Evolutionary conservation across 2,113 vertebrate species (phyloP), one percentile per base, ranked within the genome.

Genomic region (Atlantisia rogersi): DNA sequence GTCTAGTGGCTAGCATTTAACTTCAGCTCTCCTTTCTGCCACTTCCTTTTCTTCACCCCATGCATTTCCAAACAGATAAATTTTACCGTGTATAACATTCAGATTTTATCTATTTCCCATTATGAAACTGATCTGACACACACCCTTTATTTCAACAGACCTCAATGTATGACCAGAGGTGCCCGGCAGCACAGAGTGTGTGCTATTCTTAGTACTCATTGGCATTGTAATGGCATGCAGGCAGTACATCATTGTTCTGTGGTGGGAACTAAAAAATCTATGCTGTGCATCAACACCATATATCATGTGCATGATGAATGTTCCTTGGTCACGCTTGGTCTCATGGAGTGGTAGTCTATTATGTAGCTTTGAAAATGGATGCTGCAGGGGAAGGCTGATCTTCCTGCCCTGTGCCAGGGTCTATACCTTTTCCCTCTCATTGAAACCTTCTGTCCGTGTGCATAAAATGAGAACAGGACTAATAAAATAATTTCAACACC

Each of bases 271-370:
- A 73, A 75, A 2, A 11, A 59, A 60, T 37, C n/a, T 58, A 6
- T 62, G 29, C 40, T 58, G 12, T 10, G 40, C 29, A 44, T 40
- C 63, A 82, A 26, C 44, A 69, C 18, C 39, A 29, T 29, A 14
- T 35, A 16, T 44, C 5, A 6, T 24, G 28, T 5, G n/a, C 31
- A 8, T 58, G 29, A 40, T 40, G 14, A 83, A 42, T n/a, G 52
- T 67, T 88, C 40, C 59, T 76, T 35, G 40, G 21, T 35, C 21
- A 10, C 40, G 31, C 35, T 42, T 48, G 31, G 17, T 58, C 32
- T 63, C 0, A 0, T n/a, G 62, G n/a, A 69, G 15, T 0, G 0
- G 26, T 35, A 6, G 7, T 20, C 15, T 29, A 11, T 10, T 68
- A 29, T 28, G 24, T 22, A 39, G n/a, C 19, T 90, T 82, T 85